A percentile compares a stretch with the other conserved stretches of the same genome.
Evolutionary conservation across 1,140 invertebrate genomes (phyloP).

Genomic region (Bombus polaris): DNA sequence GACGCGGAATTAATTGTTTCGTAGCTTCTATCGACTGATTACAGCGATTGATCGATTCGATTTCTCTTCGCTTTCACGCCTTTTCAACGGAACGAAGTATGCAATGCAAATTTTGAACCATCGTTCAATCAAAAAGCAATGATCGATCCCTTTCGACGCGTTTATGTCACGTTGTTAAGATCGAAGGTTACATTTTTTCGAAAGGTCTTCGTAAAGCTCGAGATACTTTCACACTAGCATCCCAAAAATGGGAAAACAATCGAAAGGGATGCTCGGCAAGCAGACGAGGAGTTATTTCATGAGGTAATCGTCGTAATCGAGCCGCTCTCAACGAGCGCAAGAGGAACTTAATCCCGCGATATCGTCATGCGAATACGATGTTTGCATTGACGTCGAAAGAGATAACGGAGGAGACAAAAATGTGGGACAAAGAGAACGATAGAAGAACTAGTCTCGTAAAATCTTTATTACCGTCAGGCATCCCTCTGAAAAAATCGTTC

Average conservation of each 20-base stretch:
- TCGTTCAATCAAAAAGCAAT: not conserved
- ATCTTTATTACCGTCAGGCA: conserved; percentile 34
- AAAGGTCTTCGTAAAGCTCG: too few species aligned
- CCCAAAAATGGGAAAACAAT: conserved; percentile 58
- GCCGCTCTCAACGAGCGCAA: not conserved
- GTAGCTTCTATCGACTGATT: not conserved
- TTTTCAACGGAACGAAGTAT: not conserved
- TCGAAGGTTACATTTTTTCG: not conserved
- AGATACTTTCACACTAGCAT: not conserved
- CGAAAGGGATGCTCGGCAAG: conserved; percentile 59
- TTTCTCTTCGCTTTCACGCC: not conserved
- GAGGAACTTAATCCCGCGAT: not conserved
- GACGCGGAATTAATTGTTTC: conserved; percentile 25
- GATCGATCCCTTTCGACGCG: not conserved
- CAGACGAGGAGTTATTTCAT: conserved; percentile 69
- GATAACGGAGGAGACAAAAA: not conserved
- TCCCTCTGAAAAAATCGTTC: not conserved
- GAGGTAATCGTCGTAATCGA: conserved; percentile 63
- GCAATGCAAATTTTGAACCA: not conserved
- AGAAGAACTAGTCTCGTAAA: conserved; percentile 16
- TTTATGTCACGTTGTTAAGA: not conserved
- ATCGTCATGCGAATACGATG: conserved; percentile 4
- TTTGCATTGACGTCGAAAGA: conserved; percentile 28
- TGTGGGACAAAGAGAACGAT: not conserved
- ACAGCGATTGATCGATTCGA: not conserved